Base-by-base conservation (phyloP, 2,888 invertebrate species). In the Xestoiulus laeticollis region DNA sequence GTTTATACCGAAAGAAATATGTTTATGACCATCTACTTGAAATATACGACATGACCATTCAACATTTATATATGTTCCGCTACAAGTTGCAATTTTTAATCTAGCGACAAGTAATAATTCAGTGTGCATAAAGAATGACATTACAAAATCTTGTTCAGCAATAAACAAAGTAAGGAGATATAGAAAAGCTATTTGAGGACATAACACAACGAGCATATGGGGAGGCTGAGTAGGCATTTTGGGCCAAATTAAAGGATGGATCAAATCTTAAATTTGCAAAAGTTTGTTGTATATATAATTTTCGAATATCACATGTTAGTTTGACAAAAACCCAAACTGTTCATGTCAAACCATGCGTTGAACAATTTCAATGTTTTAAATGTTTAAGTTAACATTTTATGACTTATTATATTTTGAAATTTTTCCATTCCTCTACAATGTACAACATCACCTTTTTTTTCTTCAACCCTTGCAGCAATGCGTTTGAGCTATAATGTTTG, bases 1-100 rank as follows among this genome's bases (percentile, higher is more conserved):
- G 78, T 78, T 30, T 78, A 78, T 30, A 78, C 30, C 30, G 78
- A 85, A 85, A 85, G 22, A 85, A 85, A 85, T 38, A 38, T 85
- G 43, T 85, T 85, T 85, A 85, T 85, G 85, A 43, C 85, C 78
- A 32, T 78, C 30, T 85, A 44, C 85, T 85, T 85, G 85, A 85
- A 85, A 85, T 85, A 85, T 85, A 85, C 44, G 85, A 85, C 85
- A 38, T 78, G 14, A 78, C 78, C 78, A 26, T 78, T 26, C 78
- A 78, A 78, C 78, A 32, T 78, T 78, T 78, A 78, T 78, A 30
- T 78, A 78, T 16, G 30, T 78, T 78, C 78, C 78, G 26, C 78
- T 30, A 78, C 30, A 78, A 78, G 78, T 78, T 78, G 78, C 78
- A 78, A 32, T 78, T 78, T 78, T 78, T 78, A 32, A 78, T 78